These are phyloP conservation scores for Crossaster papposus DNA, from an alignment of 53 echinoderm and acorn worm species.

Conservation along the genomic window DNA sequence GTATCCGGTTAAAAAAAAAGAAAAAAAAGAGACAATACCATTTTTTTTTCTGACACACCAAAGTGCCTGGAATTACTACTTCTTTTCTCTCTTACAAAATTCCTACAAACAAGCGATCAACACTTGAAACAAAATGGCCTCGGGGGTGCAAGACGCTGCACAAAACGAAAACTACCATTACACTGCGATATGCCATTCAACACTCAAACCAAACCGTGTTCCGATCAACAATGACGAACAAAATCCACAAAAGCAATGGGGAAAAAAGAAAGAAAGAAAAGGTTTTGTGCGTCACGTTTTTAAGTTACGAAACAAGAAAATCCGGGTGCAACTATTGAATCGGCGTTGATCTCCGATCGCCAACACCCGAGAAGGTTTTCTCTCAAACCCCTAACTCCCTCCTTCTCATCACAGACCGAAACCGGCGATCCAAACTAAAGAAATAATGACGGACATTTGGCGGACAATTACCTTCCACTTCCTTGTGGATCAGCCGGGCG, in stretches of 20 bases:
- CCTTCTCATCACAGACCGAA: background rate
- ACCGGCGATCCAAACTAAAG: slow-evolving; percentile 32
- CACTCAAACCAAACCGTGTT: background rate
- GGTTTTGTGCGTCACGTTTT: slow-evolving; percentile 3
- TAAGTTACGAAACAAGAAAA: background rate
- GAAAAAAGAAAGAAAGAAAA: no score
- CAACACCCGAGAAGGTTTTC: slow-evolving; percentile 20
- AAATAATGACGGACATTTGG: slow-evolving; percentile 46
- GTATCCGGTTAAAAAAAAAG: no score
- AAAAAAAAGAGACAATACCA: background rate
- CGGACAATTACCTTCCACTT: slow-evolving; percentile 42
- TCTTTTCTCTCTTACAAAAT: background rate
- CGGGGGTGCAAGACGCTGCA: background rate
- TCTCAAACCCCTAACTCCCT: background rate
- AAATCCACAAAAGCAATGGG: slow-evolving; percentile 9
- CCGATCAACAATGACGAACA: background rate
- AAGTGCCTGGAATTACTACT: background rate
- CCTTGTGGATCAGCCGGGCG: slow-evolving; percentile 26
- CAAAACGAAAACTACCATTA: background rate
- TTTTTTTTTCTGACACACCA: background rate
- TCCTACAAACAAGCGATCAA: background rate
- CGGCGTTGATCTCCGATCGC: background rate
- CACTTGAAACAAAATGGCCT: background rate
- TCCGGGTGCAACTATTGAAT: slow-evolving; percentile 16
- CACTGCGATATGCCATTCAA: background rate